Evolutionary conservation across 2,797 vertebrate genomes (phyloP).

Genomic region (Sebastiscus tertius): DNA sequence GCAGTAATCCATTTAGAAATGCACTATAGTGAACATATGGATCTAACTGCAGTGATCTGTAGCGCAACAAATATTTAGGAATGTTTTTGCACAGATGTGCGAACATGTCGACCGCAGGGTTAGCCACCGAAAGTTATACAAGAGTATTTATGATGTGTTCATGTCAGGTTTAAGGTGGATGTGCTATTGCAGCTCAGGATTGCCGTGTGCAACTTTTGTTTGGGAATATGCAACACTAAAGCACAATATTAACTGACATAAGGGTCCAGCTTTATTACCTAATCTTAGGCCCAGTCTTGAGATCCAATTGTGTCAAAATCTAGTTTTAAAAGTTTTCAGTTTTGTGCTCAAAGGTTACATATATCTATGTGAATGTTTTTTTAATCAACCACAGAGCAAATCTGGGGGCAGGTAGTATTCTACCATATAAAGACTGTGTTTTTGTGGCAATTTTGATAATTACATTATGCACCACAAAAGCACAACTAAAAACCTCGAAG

Average conservation of each 20-base stretch:
- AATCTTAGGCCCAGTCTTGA: background rate
- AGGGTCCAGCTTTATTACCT: background rate
- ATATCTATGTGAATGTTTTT: background rate
- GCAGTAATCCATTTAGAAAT: background rate
- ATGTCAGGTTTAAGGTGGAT: too few species aligned
- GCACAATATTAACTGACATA: background rate
- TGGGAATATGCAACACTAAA: background rate
- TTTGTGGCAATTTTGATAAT: background rate
- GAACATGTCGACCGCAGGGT: rapidly evolving
- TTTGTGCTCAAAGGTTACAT: background rate
- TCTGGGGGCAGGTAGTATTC: background rate
- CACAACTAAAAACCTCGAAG: background rate
- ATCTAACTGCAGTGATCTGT: background rate
- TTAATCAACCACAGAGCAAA: background rate
- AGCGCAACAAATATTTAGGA: background rate
- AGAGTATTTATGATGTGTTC: background rate
- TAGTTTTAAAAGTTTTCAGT: background rate
- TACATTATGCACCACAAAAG: background rate
- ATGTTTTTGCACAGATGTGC: background rate
- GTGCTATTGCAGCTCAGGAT: background rate
- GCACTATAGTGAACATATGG: background rate
- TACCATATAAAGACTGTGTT: background rate
- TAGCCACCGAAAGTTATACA: background rate
- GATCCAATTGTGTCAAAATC: too few species aligned
- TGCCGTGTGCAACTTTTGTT: background rate